phyloP scores from a whole-genome alignment of 2,888 invertebrate genomes.

The Drosophila stalkeri region DNA sequence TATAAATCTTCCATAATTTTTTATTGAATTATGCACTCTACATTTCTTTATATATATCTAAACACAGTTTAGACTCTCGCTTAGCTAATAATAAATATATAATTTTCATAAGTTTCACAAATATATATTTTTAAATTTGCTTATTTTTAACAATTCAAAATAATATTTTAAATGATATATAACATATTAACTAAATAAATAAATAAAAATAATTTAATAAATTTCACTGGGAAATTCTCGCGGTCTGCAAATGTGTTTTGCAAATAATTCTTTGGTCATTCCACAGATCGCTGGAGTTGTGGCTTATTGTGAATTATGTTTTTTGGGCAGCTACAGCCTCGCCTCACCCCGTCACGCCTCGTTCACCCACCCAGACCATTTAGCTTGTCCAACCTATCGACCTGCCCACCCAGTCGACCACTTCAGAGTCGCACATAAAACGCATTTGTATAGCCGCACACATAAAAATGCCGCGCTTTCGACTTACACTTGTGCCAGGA shows the following conservation, averaged over 20 bases:
- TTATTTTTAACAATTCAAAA: too few relatives aligned
- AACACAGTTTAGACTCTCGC: too few relatives aligned
- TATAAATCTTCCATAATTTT: too few relatives aligned
- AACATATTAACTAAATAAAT: background rate
- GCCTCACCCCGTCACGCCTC: too few relatives aligned
- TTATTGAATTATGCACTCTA: too few relatives aligned
- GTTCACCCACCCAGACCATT: background rate
- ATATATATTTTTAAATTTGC: too few relatives aligned
- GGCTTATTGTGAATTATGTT: slow-evolving; percentile 48
- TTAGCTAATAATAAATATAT: too few relatives aligned
- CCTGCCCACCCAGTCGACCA: slow-evolving; percentile 25
- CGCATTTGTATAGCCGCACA: slow-evolving; percentile 55
- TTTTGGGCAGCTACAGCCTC: background rate
- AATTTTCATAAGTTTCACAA: too few relatives aligned
- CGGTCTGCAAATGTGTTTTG: slow-evolving; percentile 9
- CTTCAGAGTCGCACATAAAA: slow-evolving; percentile 62
- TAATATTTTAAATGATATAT: too few relatives aligned
- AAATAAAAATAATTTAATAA: slow-evolving; percentile 11
- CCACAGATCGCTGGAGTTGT: slow-evolving; percentile 24
- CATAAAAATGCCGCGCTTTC: slow-evolving; percentile 53
- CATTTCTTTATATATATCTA: too few relatives aligned
- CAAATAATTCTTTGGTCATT: slow-evolving; percentile 23
- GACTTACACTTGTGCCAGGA: slow-evolving; percentile 62
- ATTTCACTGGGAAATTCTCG: background rate
- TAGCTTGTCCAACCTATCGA: slow-evolving; percentile 5